Evolutionary conservation across 2,797 vertebrate species (phyloP).

Genomic region (Acomys russatus): DNA sequence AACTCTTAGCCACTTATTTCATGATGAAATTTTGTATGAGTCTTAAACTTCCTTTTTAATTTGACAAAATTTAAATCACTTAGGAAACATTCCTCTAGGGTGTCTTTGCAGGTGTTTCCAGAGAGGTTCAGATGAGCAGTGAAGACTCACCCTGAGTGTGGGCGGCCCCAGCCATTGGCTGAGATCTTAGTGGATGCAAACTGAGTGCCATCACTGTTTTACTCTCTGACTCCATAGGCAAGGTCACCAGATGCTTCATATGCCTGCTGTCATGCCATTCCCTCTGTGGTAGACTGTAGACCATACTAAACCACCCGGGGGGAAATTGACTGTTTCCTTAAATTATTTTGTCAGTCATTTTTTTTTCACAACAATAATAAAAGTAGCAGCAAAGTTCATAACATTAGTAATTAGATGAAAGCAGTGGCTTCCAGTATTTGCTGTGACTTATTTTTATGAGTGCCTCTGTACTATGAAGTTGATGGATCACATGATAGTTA

Average conservation of each 20-base stretch:
- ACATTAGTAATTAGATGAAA: background rate
- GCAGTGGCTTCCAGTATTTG: background rate
- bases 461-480: background rate
- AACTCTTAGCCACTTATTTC: background rate
- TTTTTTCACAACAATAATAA: background rate
- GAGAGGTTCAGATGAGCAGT: background rate
- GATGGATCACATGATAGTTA: background rate
- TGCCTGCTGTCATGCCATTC: background rate
- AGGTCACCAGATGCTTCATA: background rate
- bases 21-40: background rate
- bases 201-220: background rate
- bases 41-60: background rate
- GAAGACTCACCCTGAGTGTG: background rate
- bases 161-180: too few relatives aligned
- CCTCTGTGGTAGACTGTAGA: too few relatives aligned
- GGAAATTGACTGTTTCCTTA: too few relatives aligned
- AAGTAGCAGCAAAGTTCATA: background rate
- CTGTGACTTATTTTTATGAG: background rate
- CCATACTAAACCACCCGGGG: background rate
- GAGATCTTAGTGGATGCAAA: background rate
- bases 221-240: background rate
- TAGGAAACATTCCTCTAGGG: background rate
- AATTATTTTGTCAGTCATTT: too few relatives aligned
- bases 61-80: background rate
- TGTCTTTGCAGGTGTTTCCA: background rate